A percentile compares a stretch with the other conserved stretches of the same genome.
Evolutionary conservation across 2,888 invertebrate genomes (phyloP).

Genomic region (Acrobasis consociella): DNA sequence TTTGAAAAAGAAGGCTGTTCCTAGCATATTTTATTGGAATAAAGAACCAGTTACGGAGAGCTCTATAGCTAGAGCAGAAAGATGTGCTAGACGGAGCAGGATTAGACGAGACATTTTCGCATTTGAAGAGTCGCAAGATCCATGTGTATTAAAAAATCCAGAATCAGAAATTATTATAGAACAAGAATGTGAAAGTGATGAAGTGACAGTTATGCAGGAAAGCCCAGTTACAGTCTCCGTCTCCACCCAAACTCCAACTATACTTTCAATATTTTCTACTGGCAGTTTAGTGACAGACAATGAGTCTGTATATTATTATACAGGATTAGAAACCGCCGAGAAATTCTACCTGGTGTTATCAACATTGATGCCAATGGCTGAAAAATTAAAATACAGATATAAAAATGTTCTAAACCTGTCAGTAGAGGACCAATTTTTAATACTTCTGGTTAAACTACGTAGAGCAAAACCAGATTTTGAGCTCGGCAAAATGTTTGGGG

Average conservation of each 20-base stretch:
- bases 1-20: too few relatives aligned
- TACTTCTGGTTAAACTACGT: conserved; percentile 25
- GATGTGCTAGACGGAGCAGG: too few relatives aligned
- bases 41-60: too few relatives aligned
- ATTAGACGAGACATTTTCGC: too few relatives aligned
- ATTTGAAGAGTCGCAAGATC: too few relatives aligned
- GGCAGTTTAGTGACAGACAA: background rate
- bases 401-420: background rate
- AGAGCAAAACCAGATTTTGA: conserved; percentile 27
- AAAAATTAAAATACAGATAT: conserved; percentile 15
- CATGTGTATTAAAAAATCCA: too few relatives aligned
- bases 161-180: background rate
- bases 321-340: conserved; percentile 13
- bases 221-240: background rate
- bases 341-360: conserved; percentile 7
- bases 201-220: background rate
- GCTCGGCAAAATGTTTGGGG: conserved; percentile 24
- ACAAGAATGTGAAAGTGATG: background rate
- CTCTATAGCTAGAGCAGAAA: too few relatives aligned
- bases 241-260: background rate
- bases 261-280: background rate
- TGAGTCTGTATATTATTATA: conserved; percentile 13
- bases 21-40: too few relatives aligned
- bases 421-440: conserved; percentile 25
- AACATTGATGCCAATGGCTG: conserved; percentile 19